Evolutionary conservation across 2,113 vertebrate genomes (phyloP).

Genomic region (Rhipidura dahli): DNA sequence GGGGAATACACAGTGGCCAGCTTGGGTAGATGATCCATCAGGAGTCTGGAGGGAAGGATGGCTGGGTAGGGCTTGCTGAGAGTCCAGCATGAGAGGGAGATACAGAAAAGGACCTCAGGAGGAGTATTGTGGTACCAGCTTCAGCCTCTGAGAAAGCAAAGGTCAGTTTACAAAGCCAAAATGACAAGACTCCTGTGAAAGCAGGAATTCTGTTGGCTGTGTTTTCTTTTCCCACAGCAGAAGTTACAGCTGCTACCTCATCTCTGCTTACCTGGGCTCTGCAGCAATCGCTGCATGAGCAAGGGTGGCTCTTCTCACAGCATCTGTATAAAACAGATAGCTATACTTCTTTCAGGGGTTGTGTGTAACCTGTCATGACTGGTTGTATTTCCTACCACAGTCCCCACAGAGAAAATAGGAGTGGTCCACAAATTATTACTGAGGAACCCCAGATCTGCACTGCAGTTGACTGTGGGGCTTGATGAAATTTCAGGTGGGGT

Average conservation of each 20-base stretch:
- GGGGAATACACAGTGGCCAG: background rate
- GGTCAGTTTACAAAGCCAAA: background rate
- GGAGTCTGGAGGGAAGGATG: background rate
- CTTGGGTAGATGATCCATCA: background rate
- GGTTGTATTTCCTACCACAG: background rate
- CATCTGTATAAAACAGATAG: background rate
- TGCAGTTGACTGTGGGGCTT: background rate
- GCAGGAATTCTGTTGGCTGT: fast-evolving
- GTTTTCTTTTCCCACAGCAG: background rate
- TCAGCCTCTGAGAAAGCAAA: background rate
- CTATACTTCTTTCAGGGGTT: background rate
- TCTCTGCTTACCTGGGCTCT: background rate
- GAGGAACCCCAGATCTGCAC: background rate
- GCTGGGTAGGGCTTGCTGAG: background rate
- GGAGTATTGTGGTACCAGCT: background rate
- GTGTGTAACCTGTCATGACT: background rate
- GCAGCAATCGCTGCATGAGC: background rate
- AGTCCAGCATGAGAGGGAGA: background rate
- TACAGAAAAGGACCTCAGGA: background rate
- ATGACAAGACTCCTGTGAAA: background rate
- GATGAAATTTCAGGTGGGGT: background rate
- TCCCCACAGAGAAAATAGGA: background rate
- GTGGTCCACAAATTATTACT: background rate
- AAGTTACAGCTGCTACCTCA: background rate
- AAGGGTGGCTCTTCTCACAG: background rate